Base-by-base conservation (phyloP, 2,888 invertebrate species). In the Cheilosia variabilis region DNA sequence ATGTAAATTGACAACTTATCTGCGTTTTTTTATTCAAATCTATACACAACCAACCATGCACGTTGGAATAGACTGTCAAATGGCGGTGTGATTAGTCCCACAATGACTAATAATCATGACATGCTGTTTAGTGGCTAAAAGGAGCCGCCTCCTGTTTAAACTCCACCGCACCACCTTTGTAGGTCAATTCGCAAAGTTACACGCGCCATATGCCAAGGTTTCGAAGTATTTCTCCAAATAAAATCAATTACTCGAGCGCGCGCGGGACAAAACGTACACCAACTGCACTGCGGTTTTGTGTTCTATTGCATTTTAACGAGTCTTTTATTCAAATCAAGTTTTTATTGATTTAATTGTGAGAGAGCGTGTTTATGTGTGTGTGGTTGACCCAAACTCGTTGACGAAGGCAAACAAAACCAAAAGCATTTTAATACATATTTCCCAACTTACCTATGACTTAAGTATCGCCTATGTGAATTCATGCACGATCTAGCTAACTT, bases 401-500 rank as follows among this genome's bases (percentile, higher is more conserved):
- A 45, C 27, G 19, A 27, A 15, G 13, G 31, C 22, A 34, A 27
- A 43, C 7, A 10, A 22, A 45, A 17, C 9, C 17, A 45, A 45
- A 45, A 5, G 7, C 17, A 47, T 9, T 37, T 55, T 69, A 31
- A 4, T 13, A 13, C 13, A 37, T 37, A 37, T 34, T 63, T 47
- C 50, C 50, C 45, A 58, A 89, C 92, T 93, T 92, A 96, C 96
- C 96, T 96, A 96, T 96, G 96, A 94, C 95, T 96, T 94, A 95
- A 94, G 93, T 94, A 95, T 93, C 95, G 95, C 95, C 95, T 96
- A 95, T 95, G 94, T 94, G 95, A 96, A 96, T 96, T 96, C 96
- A 96, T 96, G 96, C 96, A 96, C 96, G 95, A 95, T 95, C 94
- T 94, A 94, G 92, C 93, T 93, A 93, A 93, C 93, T 93, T 94